Conservation (phyloP, 2,888 invertebrate genomes). For the Polia nebulosa region DNA sequence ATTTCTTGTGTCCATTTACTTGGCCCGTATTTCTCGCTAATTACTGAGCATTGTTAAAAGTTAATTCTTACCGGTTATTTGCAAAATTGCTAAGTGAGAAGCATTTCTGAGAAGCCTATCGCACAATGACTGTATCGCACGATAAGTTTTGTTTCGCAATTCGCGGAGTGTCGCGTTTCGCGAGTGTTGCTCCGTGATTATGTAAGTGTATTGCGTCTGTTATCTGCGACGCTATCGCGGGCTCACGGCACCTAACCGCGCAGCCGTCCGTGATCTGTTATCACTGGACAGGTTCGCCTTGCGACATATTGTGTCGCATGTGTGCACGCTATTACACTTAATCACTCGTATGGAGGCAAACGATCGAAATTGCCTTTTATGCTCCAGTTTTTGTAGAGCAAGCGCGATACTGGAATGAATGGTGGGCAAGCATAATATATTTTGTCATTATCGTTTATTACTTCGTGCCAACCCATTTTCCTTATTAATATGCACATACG, state of each 20-base stretch:
- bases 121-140: constrained; percentile 48
- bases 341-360: constrained; percentile 65
- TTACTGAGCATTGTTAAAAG: constrained; percentile 27
- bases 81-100: constrained; percentile 29
- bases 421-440: constrained; percentile 22
- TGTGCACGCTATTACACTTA: constrained; percentile 68
- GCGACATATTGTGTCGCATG: constrained; percentile 77
- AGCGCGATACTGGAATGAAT: constrained; percentile 37
- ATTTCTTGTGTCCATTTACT: constrained; percentile 45
- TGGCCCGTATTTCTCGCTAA: constrained; percentile 15
- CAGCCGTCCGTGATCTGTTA: constrained; percentile 78
- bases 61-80: constrained; percentile 26
- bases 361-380: constrained; percentile 40
- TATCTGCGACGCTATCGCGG: constrained; percentile 69
- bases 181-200: constrained; percentile 64
- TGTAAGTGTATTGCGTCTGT: constrained; percentile 66
- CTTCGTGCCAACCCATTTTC: constrained; percentile 21
- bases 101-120: constrained; percentile 29
- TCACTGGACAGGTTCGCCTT: constrained; percentile 79
- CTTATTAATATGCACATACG: constrained; percentile 38
- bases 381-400: constrained; percentile 38
- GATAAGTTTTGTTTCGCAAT: constrained; percentile 61
- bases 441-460: constrained; percentile 35
- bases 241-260: constrained; percentile 65
- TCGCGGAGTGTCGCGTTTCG: constrained; percentile 51